A percentile compares a stretch with the other conserved stretches of the same genome.
Conservation (phyloP, 2,797 vertebrate species). For the Stomatorhinus walkeri region DNA sequence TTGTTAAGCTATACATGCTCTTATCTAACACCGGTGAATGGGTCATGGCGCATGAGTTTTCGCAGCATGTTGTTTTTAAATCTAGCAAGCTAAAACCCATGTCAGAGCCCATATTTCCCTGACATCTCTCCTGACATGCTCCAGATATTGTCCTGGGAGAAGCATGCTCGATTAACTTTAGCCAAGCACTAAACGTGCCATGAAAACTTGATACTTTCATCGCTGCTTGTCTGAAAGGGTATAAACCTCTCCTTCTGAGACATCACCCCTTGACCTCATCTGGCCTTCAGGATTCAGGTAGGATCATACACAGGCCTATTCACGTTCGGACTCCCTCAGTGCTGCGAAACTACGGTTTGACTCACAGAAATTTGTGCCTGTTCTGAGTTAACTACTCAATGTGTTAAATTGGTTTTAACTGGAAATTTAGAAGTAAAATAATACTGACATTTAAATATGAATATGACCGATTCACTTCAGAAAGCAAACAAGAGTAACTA, state of each 20-base stretch:
- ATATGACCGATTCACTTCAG: background rate
- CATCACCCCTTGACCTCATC: background rate
- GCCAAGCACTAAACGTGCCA: background rate
- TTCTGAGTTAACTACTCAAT: background rate
- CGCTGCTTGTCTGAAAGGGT: slow-evolving; percentile 2
- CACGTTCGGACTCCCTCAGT: background rate
- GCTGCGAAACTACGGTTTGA: background rate
- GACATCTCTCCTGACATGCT: background rate
- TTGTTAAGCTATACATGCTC: background rate
- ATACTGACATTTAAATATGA: background rate
- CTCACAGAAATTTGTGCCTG: background rate
- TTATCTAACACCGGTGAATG: background rate
- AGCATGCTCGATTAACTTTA: slow-evolving; percentile 8
- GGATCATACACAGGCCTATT: background rate
- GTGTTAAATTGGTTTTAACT: background rate
- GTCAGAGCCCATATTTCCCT: background rate
- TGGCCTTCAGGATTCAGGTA: background rate
- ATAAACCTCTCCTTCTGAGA: background rate
- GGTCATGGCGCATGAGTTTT: background rate
- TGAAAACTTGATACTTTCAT: slow-evolving; percentile 10
- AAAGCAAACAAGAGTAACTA: background rate
- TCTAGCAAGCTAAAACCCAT: background rate
- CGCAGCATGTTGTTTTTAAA: background rate
- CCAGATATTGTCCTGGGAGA: slow-evolving; percentile 8
- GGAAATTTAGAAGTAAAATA: background rate